Base-by-base conservation (phyloP, 2,113 vertebrate species). In the Mormyrus iriodes region DNA sequence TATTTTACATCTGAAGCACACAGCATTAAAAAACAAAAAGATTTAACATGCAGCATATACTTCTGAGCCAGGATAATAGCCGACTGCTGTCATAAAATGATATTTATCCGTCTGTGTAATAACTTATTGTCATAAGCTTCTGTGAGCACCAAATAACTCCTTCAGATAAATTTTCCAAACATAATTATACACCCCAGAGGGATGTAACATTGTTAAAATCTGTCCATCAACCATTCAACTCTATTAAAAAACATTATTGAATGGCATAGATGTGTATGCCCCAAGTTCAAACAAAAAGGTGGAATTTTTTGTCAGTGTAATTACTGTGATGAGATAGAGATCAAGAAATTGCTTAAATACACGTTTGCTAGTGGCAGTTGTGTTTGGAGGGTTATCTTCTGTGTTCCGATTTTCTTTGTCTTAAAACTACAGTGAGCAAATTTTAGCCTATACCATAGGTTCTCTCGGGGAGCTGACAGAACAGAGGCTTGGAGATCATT, bases 1-100 rank as follows among this genome's bases (percentile, higher is more conserved):
- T n/a, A 44, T 65, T 86, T 86, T 87, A 87, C 39, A 61, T 46
- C 31, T 76, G 17, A 49, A 76, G 69, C 61, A 88, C 61, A 88
- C 44, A 49, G 13, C 21, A 88, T 88, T 49, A 76, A 31, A 88
- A 49, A 76, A 31, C 7, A 49, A 39, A 48, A 49, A 13, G 65
- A n/a, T 73, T 76, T 76, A 49, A 88, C 35, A 88, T 88, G 87
- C 61, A 51, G 61, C 58, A 49, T 88, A 88, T 76, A 76, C 42
- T 61, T 87, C 15, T 87, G 52, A 87, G 27, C 31, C 19, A 46
- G 55, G 17, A 19, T 58, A 87, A 87, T 65, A 87, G 55, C 86
- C 24, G 58, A 19, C 53, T 42, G 55, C 35, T 39, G 53, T 42
- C 52, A 87, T 87, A 65, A 87, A 87, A 87, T 61, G 7, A 46